Base-by-base conservation (phyloP, 2,888 invertebrate species). In the Allophyes oxyacanthae region DNA sequence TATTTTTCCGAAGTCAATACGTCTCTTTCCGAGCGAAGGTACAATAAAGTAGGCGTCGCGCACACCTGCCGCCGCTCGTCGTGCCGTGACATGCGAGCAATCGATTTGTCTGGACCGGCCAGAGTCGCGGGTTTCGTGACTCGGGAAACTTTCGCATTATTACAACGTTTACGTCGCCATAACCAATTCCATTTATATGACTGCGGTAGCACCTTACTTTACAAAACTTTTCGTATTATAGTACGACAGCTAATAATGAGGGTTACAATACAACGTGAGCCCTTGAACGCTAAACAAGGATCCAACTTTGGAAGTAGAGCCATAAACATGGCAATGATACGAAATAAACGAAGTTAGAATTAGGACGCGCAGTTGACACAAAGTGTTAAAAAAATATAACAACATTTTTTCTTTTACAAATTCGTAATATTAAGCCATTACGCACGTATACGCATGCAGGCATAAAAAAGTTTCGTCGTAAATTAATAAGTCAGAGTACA, bases 101-200 rank as follows among this genome's bases (percentile, higher is more conserved):
- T 91, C 91, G 91, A 91, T 91, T 89, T 81, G 90, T 91, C 90
- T 91, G 90, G 90, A 87, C 87, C 68, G 81, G 64, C 64, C 74
- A 72, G 44, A 66, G 70, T 58, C 63, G 71, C 58, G 77, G 82
- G 72, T 84, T 87, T 82, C 91, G 89, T 90, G 90, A 89, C 88
- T 84, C 67, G 68, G 78, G 67, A 79, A 86, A 86, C 79, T 87
- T 89, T 84, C 68, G 64, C 77, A 75, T 86, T 88, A 86, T 84
- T 85, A 86, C 85, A 79, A 82, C 85, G 84, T 84, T 88, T 86
- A 89, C 79, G 80, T 84, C 78, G 82, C 81, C 77, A 85, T 87
- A 84, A 86, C 82, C 82, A 79, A 87, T 85, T 81, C 79, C 81
- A 75, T 85, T 86, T 85, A 79, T 83, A 83, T 78, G 79, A 75